These are phyloP conservation scores for Xenopus petersii DNA, from an alignment of 2,797 vertebrate genomes.

Conservation along the genomic window DNA sequence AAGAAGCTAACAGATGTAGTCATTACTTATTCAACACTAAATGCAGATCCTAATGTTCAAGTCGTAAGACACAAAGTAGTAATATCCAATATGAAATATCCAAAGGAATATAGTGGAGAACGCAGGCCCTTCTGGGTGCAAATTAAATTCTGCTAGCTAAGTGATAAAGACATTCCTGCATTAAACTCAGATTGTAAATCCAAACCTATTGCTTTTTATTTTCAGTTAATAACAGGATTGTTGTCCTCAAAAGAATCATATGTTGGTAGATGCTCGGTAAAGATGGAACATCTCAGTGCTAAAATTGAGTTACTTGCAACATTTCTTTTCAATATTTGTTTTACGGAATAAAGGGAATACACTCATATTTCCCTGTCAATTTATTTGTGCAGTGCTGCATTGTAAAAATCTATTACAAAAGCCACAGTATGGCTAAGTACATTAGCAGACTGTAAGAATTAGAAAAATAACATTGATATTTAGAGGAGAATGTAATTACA, in stretches of 20 bases:
- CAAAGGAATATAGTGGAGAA: slow-evolving; percentile 24
- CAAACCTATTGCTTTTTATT: not conserved
- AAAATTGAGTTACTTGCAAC: not conserved
- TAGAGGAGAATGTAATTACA: too few relatives aligned
- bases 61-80: slow-evolving; percentile 31
- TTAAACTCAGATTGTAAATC: not conserved
- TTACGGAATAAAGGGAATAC: not conserved
- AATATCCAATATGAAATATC: slow-evolving; percentile 24
- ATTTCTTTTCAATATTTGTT: not conserved
- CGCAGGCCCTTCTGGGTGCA: slow-evolving; percentile 12
- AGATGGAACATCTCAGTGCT: not conserved
- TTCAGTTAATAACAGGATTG: not conserved
- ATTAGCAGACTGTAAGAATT: too few relatives aligned
- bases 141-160: not conserved
- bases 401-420: too few relatives aligned
- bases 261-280: not conserved
- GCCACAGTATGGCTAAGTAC: too few relatives aligned
- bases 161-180: slow-evolving; percentile 11
- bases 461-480: too few relatives aligned
- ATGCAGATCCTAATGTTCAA: slow-evolving; percentile 39
- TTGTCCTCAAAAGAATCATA: not conserved
- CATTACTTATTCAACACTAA: slow-evolving; percentile 40
- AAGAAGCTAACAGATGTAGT: slow-evolving; percentile 37
- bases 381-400: too few relatives aligned
- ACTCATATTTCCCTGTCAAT: too few relatives aligned